These are phyloP conservation scores for Manis javanica DNA, from an alignment of 2,797 vertebrate genomes.

Conservation along the genomic window DNA sequence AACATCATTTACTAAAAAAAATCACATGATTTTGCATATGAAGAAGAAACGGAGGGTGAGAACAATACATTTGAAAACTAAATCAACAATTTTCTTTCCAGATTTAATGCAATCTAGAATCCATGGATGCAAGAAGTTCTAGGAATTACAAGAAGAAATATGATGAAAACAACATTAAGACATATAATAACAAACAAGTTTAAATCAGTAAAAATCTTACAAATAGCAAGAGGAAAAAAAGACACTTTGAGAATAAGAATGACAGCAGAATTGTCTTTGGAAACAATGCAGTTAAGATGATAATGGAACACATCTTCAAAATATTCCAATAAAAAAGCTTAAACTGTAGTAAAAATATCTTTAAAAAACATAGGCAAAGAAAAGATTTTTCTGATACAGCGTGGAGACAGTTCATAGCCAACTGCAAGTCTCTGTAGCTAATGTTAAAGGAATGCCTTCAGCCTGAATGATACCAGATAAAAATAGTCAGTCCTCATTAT, in stretches of 20 bases:
- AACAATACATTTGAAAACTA: background rate
- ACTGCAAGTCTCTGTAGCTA: background rate
- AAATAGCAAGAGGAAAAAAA: background rate
- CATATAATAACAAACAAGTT: background rate
- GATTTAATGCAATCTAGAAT: background rate
- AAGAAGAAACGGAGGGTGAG: background rate
- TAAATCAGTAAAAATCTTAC: background rate
- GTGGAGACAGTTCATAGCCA: background rate
- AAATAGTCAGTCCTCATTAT: background rate
- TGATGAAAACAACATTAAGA: background rate
- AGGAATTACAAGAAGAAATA: background rate
- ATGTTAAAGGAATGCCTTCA: background rate
- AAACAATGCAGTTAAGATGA: background rate
- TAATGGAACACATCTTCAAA: background rate
- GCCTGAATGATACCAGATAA: background rate
- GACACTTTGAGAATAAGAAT: background rate
- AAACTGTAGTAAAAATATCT: no score
- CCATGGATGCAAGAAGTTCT: background rate
- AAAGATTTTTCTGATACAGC: background rate
- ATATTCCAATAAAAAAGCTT: no score
- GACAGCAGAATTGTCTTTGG: background rate
- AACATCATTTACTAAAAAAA: background rate
- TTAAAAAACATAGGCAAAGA: background rate
- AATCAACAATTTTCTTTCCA: background rate
- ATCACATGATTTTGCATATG: background rate